phyloP scores from a whole-genome alignment of 2,888 invertebrate species.

The Gymnocheta viridis region DNA sequence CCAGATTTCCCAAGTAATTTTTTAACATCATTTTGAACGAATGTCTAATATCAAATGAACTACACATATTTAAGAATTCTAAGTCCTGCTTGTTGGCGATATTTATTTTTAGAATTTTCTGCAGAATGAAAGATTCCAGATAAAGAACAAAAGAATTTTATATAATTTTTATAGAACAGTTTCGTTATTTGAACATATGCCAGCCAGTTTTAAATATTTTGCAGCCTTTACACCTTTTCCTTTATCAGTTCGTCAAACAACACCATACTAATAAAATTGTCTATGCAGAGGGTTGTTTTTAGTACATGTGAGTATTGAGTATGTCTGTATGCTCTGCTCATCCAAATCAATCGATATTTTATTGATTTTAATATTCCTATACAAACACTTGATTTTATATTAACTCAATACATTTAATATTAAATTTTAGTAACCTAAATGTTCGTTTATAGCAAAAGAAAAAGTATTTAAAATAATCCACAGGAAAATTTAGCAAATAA shows the following conservation, averaged over 20 bases:
- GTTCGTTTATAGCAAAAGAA: not conserved
- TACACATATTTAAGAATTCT: too few relatives aligned
- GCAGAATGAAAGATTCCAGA: too few relatives aligned
- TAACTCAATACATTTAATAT: too few relatives aligned
- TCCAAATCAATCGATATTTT: constrained; percentile 29
- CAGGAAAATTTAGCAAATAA: not conserved
- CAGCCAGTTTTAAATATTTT: too few relatives aligned
- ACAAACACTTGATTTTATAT: not conserved
- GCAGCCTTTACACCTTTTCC: not conserved
- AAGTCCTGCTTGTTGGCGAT: too few relatives aligned
- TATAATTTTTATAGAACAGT: too few relatives aligned
- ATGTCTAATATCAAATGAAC: too few relatives aligned
- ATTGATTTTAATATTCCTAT: constrained; percentile 25
- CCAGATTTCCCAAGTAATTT: too few relatives aligned
- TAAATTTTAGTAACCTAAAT: not conserved
- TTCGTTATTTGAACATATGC: too few relatives aligned
- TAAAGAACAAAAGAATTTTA: too few relatives aligned
- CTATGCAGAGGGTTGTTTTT: not conserved
- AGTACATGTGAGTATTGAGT: not conserved
- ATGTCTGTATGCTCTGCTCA: not conserved
- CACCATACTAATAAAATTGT: not conserved
- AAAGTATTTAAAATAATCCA: not conserved
- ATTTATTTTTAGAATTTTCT: too few relatives aligned
- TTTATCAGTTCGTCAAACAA: not conserved
- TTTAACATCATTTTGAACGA: too few relatives aligned